phyloP scores from a whole-genome alignment of 2,888 invertebrate species.

The Chymomyza amoena region DNA sequence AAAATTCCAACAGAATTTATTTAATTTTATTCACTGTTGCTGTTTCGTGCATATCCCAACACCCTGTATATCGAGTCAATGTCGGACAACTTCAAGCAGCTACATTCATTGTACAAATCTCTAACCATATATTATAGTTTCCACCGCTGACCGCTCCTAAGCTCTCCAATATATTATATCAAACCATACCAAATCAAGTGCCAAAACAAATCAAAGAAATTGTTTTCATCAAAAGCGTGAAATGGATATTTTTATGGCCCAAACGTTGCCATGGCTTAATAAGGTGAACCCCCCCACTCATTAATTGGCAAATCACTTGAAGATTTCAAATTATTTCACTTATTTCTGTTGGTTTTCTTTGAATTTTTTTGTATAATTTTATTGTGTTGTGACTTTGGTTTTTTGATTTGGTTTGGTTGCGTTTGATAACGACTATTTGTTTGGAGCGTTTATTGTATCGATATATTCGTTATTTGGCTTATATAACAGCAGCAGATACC shows the following conservation, averaged over 20 bases:
- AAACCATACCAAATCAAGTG: too few relatives aligned
- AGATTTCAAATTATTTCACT: not conserved
- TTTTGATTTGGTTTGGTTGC: not conserved
- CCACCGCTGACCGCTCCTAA: too few relatives aligned
- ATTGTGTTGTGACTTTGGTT: not conserved
- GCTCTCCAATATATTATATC: too few relatives aligned
- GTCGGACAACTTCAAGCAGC: too few relatives aligned
- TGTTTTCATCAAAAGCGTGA: not conserved
- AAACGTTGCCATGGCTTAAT: not conserved
- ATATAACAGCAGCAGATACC: not conserved
- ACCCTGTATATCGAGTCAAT: too few relatives aligned
- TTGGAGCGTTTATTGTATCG: not conserved
- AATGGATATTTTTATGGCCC: not conserved
- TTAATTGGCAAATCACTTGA: not conserved
- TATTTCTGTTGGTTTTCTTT: not conserved
- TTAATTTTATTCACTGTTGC: too few relatives aligned
- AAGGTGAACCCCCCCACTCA: not conserved
- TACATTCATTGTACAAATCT: too few relatives aligned
- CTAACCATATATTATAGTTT: too few relatives aligned
- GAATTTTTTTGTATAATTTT: not conserved
- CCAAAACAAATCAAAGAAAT: too few relatives aligned
- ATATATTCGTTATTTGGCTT: not conserved
- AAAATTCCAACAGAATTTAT: too few relatives aligned
- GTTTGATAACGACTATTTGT: not conserved
- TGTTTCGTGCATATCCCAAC: too few relatives aligned